A percentile compares a stretch with the other conserved stretches of the same genome.
phyloP scores from a whole-genome alignment of 2,797 vertebrate genomes.

The Tragelaphus eurycerus region DNA sequence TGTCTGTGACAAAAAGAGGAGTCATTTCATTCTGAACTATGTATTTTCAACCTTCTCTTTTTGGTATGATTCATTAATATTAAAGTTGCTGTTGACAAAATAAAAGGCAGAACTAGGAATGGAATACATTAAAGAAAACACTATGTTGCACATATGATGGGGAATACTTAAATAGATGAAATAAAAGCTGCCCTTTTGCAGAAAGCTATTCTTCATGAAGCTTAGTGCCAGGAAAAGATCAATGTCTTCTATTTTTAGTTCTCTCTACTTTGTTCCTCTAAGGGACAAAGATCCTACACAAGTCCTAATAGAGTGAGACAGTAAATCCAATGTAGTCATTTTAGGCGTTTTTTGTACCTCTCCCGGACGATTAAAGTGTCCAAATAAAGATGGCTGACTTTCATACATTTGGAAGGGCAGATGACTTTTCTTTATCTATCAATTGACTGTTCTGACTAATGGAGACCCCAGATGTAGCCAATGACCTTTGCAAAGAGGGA shows the following conservation, averaged over 20 bases:
- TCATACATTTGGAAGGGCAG: constrained; percentile 50
- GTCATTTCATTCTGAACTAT: constrained; percentile 40
- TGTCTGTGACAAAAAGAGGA: constrained; percentile 54
- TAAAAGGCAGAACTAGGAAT: constrained; percentile 54
- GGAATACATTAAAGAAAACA: constrained; percentile 52
- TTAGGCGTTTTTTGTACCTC: constrained; percentile 60
- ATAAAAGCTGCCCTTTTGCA: constrained; percentile 67
- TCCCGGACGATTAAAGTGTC: constrained; percentile 57
- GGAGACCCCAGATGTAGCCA: constrained; percentile 43
- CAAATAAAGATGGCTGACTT: constrained; percentile 69
- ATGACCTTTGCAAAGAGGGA: constrained; percentile 52
- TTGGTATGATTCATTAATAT: constrained; percentile 56
- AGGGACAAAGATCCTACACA: constrained; percentile 60
- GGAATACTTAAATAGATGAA: constrained; percentile 63
- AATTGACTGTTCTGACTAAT: constrained; percentile 36
- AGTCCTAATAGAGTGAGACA: constrained; percentile 55
- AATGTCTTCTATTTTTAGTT: constrained; percentile 67
- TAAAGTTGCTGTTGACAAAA: constrained; percentile 65
- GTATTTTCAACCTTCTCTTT: constrained; percentile 44
- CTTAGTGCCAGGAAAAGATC: constrained; percentile 61
- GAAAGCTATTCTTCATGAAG: constrained; percentile 57
- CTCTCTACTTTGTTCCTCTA: constrained; percentile 54
- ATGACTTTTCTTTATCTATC: constrained; percentile 51
- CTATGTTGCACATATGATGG: constrained; percentile 51
- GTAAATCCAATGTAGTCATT: constrained; percentile 52